phyloP scores from a whole-genome alignment of 2,888 invertebrate genomes.

The Chalcosyrphus nemorum region DNA sequence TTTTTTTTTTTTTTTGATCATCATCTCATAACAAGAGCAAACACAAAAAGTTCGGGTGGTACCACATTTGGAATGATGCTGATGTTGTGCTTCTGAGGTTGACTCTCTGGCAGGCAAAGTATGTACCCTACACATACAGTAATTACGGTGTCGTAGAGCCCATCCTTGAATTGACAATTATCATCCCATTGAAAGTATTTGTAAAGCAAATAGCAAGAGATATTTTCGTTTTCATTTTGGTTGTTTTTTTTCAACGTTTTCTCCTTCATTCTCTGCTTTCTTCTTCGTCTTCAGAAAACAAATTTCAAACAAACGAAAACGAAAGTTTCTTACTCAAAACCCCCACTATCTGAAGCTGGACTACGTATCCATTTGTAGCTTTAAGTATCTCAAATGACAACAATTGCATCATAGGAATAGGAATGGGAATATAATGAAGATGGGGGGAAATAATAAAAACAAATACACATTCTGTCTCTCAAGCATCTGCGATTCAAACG shows the following conservation, averaged over 20 bases:
- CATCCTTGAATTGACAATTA: slow-evolving; percentile 49
- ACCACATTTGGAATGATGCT: slow-evolving; percentile 1
- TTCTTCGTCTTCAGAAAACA: slow-evolving; percentile 47
- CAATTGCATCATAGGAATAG: slow-evolving; percentile 60
- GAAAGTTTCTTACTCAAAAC: slow-evolving; percentile 52
- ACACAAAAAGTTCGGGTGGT: slow-evolving; percentile 11
- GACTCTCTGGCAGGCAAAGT: neutral
- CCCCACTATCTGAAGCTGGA: neutral
- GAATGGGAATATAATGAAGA: slow-evolving; percentile 45
- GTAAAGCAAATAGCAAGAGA: slow-evolving; percentile 40
- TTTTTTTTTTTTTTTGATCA: slow-evolving; percentile 5
- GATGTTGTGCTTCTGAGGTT: neutral
- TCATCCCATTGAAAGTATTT: slow-evolving; percentile 33
- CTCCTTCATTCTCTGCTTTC: slow-evolving; percentile 54
- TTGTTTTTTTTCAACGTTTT: slow-evolving; percentile 43
- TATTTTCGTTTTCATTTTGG: slow-evolving; percentile 39
- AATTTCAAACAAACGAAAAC: slow-evolving; percentile 54
- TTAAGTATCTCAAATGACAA: slow-evolving; percentile 35
- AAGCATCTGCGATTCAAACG: neutral
- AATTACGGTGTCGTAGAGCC: slow-evolving; percentile 32
- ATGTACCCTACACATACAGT: neutral
- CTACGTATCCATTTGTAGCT: slow-evolving; percentile 33
- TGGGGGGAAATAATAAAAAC: slow-evolving; percentile 55
- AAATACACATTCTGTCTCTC: slow-evolving; percentile 26
- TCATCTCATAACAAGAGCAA: slow-evolving; percentile 28